phyloP scores from a whole-genome alignment of 2,888 invertebrate genomes.

The Drosophila infuscata region DNA sequence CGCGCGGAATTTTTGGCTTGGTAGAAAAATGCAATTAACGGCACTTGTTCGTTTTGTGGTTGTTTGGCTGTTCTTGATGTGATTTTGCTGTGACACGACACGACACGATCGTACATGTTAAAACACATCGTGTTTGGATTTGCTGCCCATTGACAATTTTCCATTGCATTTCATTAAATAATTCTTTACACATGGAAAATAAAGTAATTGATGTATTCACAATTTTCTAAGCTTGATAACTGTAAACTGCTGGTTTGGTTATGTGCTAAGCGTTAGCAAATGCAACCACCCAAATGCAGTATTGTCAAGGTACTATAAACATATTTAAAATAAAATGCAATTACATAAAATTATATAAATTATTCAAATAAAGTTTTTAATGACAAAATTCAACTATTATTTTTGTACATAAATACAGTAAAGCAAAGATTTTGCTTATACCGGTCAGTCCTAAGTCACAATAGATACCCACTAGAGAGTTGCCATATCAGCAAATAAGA shows the following conservation, averaged over 20 bases:
- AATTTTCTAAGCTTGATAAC: not conserved
- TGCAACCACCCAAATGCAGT: constrained; percentile 18
- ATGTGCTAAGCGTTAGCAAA: constrained; percentile 2
- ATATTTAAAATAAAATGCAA: not conserved
- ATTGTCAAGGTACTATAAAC: not conserved
- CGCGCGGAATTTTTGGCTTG: constrained; percentile 42
- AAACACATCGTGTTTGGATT: not conserved
- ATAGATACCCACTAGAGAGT: not conserved
- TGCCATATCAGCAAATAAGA: constrained; percentile 25
- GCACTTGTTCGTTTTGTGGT: constrained; percentile 47
- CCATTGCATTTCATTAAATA: not conserved
- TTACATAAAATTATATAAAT: not conserved
- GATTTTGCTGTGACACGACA: constrained; percentile 3
- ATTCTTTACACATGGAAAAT: not conserved
- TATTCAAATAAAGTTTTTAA: not conserved
- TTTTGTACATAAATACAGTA: not conserved
- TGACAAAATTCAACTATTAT: not conserved
- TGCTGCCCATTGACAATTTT: constrained; percentile 3
- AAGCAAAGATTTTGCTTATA: not conserved
- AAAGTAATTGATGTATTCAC: not conserved
- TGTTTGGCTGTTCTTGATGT: not conserved
- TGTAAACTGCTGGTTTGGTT: constrained; percentile 23
- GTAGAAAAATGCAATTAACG: constrained; percentile 61
- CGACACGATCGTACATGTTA: constrained; percentile 4
- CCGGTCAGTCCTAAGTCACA: not conserved